These are phyloP conservation scores for Fulica atra DNA, from an alignment of 2,113 vertebrate species.

Conservation along the genomic window DNA sequence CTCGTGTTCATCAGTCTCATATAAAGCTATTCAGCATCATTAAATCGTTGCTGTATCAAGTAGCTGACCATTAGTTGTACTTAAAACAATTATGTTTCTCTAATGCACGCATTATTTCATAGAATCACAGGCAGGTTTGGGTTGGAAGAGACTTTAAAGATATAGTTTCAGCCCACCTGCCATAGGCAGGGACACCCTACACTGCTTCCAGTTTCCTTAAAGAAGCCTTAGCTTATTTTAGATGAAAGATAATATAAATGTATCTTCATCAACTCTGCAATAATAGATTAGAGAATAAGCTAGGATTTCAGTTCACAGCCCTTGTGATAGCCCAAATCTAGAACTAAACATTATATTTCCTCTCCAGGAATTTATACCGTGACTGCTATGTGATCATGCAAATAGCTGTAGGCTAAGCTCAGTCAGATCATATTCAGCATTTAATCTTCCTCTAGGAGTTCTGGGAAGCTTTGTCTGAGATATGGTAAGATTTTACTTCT, in stretches of 20 bases:
- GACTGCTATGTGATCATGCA: background rate
- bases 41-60: background rate
- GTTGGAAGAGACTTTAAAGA: too few species aligned
- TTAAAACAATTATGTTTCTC: background rate
- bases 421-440: background rate
- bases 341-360: background rate
- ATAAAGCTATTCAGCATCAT: background rate
- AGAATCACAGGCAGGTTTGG: background rate
- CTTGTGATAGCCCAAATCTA: background rate
- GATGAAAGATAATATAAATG: background rate
- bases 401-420: slow-evolving; percentile 15
- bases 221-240: background rate
- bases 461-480: background rate
- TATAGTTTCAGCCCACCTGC: too few species aligned
- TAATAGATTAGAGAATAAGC: background rate
- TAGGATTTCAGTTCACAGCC: background rate
- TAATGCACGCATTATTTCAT: background rate
- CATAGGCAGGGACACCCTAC: too few species aligned
- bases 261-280: background rate
- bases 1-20: background rate
- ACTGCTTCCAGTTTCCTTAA: too few species aligned
- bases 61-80: background rate
- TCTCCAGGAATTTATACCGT: background rate
- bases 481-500: background rate
- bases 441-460: slow-evolving; percentile 24